Evolutionary conservation across 2,888 invertebrate genomes (phyloP).

Genomic region (Lasioglossum calceatum): DNA sequence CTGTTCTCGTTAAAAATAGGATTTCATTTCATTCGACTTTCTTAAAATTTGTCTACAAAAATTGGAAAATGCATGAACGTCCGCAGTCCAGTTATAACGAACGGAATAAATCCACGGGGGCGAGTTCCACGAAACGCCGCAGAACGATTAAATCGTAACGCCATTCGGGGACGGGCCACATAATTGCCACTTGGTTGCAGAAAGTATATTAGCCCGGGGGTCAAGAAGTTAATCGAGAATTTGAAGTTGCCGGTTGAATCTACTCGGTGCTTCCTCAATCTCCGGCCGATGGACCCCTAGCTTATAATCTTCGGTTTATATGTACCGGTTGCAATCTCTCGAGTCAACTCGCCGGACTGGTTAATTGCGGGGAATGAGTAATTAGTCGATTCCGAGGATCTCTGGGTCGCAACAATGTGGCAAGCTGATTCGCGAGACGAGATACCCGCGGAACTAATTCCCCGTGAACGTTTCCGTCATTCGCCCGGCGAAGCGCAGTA

Average conservation of each 20-base stretch:
- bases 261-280: neutral
- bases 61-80: no score
- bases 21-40: no score
- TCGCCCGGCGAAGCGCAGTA: neutral
- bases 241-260: neutral
- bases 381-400: neutral
- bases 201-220: conserved; percentile 7
- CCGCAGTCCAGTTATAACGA: neutral
- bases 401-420: neutral
- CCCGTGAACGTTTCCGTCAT: neutral
- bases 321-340: neutral
- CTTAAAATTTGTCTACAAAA: no score
- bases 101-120: neutral
- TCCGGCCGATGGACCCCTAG: neutral
- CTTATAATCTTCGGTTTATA: neutral
- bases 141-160: neutral
- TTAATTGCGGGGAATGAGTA: neutral
- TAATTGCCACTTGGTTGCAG: conserved; percentile 2
- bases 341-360: neutral
- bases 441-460: neutral
- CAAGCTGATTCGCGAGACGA: neutral
- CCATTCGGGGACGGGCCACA: neutral
- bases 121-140: neutral
- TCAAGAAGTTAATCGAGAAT: neutral
- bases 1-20: no score